These are phyloP conservation scores for Gavia stellata DNA, from an alignment of 2,113 vertebrate genomes.

Conservation along the genomic window DNA sequence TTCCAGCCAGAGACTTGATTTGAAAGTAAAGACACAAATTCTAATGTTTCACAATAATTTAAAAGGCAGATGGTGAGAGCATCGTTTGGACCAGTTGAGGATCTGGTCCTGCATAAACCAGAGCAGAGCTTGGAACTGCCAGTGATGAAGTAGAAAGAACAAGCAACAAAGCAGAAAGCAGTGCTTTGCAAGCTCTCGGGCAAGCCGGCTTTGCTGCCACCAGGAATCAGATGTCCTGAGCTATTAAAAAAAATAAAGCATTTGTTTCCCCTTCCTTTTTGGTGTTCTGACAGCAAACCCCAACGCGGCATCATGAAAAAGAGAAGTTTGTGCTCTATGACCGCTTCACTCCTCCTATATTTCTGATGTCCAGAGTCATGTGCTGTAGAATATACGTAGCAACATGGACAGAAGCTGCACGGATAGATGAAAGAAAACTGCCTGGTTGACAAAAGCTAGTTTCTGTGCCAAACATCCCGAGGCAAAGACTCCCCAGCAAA, in stretches of 20 bases:
- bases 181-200: not conserved
- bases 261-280: not conserved
- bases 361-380: not conserved
- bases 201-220: not conserved
- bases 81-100: not conserved
- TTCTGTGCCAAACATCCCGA: not conserved
- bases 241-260: not conserved
- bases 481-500: not conserved
- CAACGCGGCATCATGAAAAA: not conserved
- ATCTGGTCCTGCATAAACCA: not conserved
- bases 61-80: not conserved
- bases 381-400: not conserved
- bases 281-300: not conserved
- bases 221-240: not conserved
- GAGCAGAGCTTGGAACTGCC: not conserved
- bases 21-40: not conserved
- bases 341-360: not conserved
- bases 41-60: not conserved
- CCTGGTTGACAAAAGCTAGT: not conserved
- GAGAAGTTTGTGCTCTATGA: not conserved
- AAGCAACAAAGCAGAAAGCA: not conserved
- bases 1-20: not conserved
- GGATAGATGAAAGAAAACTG: not conserved
- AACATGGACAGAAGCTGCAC: not conserved
- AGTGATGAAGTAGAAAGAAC: not conserved